Base-by-base conservation (phyloP, 1,140 invertebrate species). In the Apolygus lucorum region DNA sequence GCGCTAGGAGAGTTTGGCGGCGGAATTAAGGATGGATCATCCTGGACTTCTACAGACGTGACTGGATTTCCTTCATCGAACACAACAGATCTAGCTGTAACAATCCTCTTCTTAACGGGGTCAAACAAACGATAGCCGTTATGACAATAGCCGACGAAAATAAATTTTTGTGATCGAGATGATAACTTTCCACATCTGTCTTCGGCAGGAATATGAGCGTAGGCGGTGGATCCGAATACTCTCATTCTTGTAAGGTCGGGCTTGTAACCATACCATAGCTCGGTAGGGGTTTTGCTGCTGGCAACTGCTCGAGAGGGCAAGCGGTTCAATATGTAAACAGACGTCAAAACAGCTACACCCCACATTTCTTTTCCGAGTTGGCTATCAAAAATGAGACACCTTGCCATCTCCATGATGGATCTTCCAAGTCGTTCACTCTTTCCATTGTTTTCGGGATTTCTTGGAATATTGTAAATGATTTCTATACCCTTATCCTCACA, bases 191-290 rank as follows among this genome's bases (percentile, higher is more conserved):
- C 64, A 29, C 42, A 24, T 21, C 64, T 28, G 42, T 29, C 64
- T 1, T 66, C 64, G 24, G 27, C 28, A 29, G 27, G 70, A 25
- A 73, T 62, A 1, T 66, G 59, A 17, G 63, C 29, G 69, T 64
- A 73, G 13, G 65, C 52, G 14, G 59, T 52, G 27, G 59, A 68
- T 28, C 72, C 73, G 68, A 75, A 74, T 52, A 73, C 63, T 34
- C 69, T 66, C 17, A 76, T 66, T 65, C 74, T 68, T 26, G 68
- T 68, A 8, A 74, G 42, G 68, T 71, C 69, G 62, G 73, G 73
- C 34, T 71, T 72, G 13, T 69, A 34, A n/a, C 65, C 62, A 59
- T 70, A 73, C 72, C 72, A 74, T 28, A 70, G 42, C 21, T 22
- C 42, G 17, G 74, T 71, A 52, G 69, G 70, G 1, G 70, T 71